Evolutionary conservation across 1,140 invertebrate genomes (phyloP), one percentile per base, ranked within the genome.

Genomic region (Zaprionus gabonicus): DNA sequence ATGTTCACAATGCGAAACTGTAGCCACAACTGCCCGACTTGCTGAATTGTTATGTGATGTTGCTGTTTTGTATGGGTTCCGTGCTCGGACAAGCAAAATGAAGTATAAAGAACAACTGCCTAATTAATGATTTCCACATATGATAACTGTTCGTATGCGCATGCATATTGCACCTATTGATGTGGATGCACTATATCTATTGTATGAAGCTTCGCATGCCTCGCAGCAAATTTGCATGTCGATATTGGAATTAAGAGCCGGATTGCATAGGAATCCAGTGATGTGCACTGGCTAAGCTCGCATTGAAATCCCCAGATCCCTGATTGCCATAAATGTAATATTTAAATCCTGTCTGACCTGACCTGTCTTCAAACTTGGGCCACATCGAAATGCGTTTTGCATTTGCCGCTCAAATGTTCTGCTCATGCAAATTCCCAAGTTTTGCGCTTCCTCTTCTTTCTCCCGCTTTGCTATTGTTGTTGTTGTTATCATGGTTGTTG

Each of bases 401-500:
- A 56, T 25, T 64, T 64, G 53, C 38, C 51, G 17, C 17, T 15
- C 31, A 59, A 69, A 60, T 51, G 15, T 51, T 49, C 9, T 34
- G 53, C 38, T 70, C 66, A 80, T 69, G 81, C 46, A 78, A 82
- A 82, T 83, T 76, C 80, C 74, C 78, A 73, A 81, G 78, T 53
- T 81, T n/a, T 41, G n/a, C 23, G 20, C 20, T 41, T 41, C 38
- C 7, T 41, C 15, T 41, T 7, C 49, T 46, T 58, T 36, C 51
- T 57, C 36, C 25, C 25, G 41, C 31, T 41, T 13, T 62, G 46
- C 23, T 23, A 20, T 13, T 17, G 13, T 13, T n/a, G 20, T 63
- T 77, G 79, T 44, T 81, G 46, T 58, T 66, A 55, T 59, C 57
- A 46, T 56, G 25, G 36, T 27, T 34, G 63, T 63, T 65, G 36